Base-by-base conservation (phyloP, 2,113 vertebrate genomes). In the Mormyrus lacerda region DNA sequence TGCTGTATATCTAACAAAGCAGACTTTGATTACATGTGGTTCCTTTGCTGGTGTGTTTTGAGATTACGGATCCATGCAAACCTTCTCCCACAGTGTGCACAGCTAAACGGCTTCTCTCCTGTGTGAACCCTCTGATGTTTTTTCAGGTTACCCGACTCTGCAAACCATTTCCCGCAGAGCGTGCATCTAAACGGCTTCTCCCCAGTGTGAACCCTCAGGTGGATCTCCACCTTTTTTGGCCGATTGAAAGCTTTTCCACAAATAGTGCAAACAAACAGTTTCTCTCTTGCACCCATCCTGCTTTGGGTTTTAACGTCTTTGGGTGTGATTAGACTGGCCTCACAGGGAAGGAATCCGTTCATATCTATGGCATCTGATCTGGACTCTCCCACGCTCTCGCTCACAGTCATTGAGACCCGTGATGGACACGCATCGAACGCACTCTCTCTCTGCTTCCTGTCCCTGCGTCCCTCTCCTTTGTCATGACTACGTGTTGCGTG, bases 91-190 rank as follows among this genome's bases (percentile, higher is more conserved):
- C 94, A 96, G 79, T 93, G 45, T 2, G 84, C 85, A 48, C 95
- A 96, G 90, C 89, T 93, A 92, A 94, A 96, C 0, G 95, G 95
- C 47, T 93, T 94, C 87, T 95, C 95, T 82, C 95, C 93, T 0
- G 95, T 95, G 91, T 96, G 95, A 69, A 95, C 94, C 35, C 94
- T 91, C 91, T 95, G 95, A 90, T 96, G 95, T 47, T 95, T 96
- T 76, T 94, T 94, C 73, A 96, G 92, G 91, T 96, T 95, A 31
- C 95, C 95, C 0, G 95, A 95, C 91, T 95, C 94, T 0, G 94
- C 92, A 88, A 96, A 96, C 47, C 89, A 93, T 91, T 95, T 96
- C 47, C 95, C 95, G 7, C 95, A 96, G 0, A 94, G 95, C 85
- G 92, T 90, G 90, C 95, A 96, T 83, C 94, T 92, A 92, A 94